phyloP scores from a whole-genome alignment of 2,888 invertebrate genomes.

The Phyllotreta striolata region DNA sequence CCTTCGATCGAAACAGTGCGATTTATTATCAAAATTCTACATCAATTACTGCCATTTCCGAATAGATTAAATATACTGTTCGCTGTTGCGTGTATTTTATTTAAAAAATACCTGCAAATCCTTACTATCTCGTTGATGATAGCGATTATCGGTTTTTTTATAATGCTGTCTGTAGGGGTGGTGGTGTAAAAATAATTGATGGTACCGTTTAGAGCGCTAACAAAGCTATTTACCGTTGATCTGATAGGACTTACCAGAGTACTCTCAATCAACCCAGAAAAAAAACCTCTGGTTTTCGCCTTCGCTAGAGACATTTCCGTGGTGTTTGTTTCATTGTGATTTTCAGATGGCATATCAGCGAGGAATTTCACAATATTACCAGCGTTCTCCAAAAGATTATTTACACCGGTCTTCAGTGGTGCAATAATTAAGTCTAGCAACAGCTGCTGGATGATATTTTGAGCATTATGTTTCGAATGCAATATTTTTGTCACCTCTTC shows the following conservation, averaged over 20 bases:
- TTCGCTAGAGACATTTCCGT: neutral
- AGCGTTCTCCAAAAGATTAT: neutral
- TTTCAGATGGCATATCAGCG: neutral
- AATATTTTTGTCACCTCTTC: constrained; percentile 5
- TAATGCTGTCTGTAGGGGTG: neutral
- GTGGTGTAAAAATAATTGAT: constrained; percentile 10
- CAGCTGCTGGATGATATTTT: constrained; percentile 6
- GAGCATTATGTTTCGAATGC: neutral
- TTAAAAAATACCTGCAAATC: neutral
- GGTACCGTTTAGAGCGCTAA: constrained; percentile 5
- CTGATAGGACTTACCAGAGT: constrained; percentile 5
- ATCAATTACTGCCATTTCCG: neutral
- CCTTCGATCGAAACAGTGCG: no score
- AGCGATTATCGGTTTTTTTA: constrained; percentile 11
- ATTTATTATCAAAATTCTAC: neutral
- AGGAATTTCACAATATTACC: neutral
- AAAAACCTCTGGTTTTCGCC: neutral
- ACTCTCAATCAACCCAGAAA: constrained; percentile 3
- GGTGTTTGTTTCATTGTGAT: neutral
- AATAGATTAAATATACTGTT: constrained; percentile 3
- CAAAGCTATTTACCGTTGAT: constrained; percentile 8
- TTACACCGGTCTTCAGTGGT: constrained; percentile 7
- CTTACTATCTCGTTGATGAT: neutral
- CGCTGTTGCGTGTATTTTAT: neutral
- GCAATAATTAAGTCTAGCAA: neutral